These are phyloP conservation scores for Tachina fera DNA, from an alignment of 2,888 invertebrate species.

Conservation along the genomic window DNA sequence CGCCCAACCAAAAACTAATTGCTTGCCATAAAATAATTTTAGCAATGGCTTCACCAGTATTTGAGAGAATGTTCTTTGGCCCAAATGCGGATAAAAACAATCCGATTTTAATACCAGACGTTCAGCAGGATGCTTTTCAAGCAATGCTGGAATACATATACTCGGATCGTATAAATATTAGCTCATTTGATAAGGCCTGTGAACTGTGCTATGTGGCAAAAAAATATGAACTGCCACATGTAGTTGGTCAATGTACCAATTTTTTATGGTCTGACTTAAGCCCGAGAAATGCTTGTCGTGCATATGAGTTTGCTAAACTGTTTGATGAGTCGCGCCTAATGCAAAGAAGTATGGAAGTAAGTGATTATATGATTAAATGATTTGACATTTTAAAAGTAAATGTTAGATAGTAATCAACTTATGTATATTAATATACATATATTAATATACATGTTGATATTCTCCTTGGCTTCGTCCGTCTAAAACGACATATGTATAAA, in stretches of 20 bases:
- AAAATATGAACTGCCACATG: slow-evolving; percentile 92
- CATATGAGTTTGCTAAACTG: slow-evolving; percentile 92
- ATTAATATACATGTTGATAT: no score
- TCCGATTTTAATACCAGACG: slow-evolving; percentile 91
- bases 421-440: no score
- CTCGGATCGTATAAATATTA: slow-evolving; percentile 90
- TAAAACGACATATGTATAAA: no score
- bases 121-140: slow-evolving; percentile 93
- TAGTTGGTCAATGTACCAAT: slow-evolving; percentile 92
- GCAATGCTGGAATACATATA: slow-evolving; percentile 93
- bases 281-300: slow-evolving; percentile 91
- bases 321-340: slow-evolving; percentile 92
- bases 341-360: slow-evolving; percentile 90
- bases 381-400: no score
- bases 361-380: not conserved
- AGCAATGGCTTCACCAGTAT: slow-evolving; percentile 94
- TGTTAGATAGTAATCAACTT: no score
- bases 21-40: slow-evolving; percentile 91
- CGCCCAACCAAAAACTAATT: slow-evolving; percentile 89
- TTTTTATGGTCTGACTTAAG: slow-evolving; percentile 88
- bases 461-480: no score
- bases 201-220: slow-evolving; percentile 94
- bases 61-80: slow-evolving; percentile 94
- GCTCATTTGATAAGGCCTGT: slow-evolving; percentile 93
- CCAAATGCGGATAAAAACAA: slow-evolving; percentile 91